Evolutionary conservation across 2,888 invertebrate genomes (phyloP).

Genomic region (Megaustenia siamemsis): DNA sequence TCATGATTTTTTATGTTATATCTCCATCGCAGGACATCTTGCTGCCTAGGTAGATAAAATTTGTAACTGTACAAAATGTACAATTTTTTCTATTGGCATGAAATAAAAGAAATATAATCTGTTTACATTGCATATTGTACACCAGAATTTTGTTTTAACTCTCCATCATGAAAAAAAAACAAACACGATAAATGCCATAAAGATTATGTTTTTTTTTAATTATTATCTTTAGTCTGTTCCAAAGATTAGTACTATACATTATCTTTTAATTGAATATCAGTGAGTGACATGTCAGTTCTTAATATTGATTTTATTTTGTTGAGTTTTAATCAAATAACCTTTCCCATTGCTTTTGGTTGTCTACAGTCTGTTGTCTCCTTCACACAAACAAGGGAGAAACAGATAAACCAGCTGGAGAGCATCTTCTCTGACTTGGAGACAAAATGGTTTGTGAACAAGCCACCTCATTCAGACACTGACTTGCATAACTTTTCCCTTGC

Average conservation of each 20-base stretch:
- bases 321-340: background rate
- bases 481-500: background rate
- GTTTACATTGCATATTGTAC: too few species aligned
- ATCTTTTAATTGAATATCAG: background rate
- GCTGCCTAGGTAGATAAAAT: too few species aligned
- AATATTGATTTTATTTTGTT: background rate
- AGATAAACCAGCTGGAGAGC: constrained; percentile 85
- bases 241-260: background rate
- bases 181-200: background rate
- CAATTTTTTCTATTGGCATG: too few species aligned
- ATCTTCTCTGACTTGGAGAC: constrained; percentile 43
- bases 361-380: constrained; percentile 63
- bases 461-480: background rate
- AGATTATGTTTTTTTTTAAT: background rate
- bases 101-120: too few species aligned
- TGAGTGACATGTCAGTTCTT: background rate
- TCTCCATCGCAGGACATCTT: too few species aligned
- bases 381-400: constrained; percentile 83
- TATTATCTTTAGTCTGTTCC: background rate
- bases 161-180: too few species aligned
- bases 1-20: too few species aligned
- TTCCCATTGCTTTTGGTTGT: background rate
- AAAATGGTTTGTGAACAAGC: constrained; percentile 7
- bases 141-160: too few species aligned
- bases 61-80: too few species aligned